Base-by-base conservation (phyloP, 1,140 invertebrate species). In the Lepidostoma basale region DNA sequence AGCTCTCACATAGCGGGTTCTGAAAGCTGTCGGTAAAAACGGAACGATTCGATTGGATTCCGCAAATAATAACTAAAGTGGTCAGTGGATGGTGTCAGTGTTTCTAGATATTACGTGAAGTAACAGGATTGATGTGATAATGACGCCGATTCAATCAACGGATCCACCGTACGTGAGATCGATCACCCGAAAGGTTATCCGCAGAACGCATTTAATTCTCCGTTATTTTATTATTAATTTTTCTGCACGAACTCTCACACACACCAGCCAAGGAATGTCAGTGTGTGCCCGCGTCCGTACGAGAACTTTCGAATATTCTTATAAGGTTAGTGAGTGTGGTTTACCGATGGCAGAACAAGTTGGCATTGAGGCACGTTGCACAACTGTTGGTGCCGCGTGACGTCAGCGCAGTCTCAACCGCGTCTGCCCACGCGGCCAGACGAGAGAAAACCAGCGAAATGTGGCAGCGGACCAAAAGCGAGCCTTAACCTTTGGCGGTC, bases 241-340 rank as follows among this genome's bases (percentile, higher is more conserved):
- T 45, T 44, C 44, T 62, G 44, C 40, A 62, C 59, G 59, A 64
- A 26, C 59, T 30, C 23, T 12, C 28, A 52, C 45, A 22, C 62
- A 33, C 44, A 52, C 30, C 14, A 12, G 18, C 28, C 6, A n/a
- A 14, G 10, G 58, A 16, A 23, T 36, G 62, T 14, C 44, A 26
- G 44, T 33, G 62, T 52, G 62, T 56, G 63, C 49, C n/a, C 63
- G 36, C 23, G 63, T 44, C 30, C 2, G 64, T 42, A 66, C 30
- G 64, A 28, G 42, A 67, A 67, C 64, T 67, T 67, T 67, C 64
- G 54, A 67, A 67, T 67, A 59, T 67, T 66, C 64, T 44, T 67
- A 60, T 67, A 67, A 67, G 64, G 64, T 54, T 67, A 47, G 64
- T 60, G 64, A 67, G 64, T 67, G 64, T 67, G 64, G 64, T 33